Evolutionary conservation across 2,888 invertebrate genomes (phyloP).

Genomic region (Hyposoter dolosus): DNA sequence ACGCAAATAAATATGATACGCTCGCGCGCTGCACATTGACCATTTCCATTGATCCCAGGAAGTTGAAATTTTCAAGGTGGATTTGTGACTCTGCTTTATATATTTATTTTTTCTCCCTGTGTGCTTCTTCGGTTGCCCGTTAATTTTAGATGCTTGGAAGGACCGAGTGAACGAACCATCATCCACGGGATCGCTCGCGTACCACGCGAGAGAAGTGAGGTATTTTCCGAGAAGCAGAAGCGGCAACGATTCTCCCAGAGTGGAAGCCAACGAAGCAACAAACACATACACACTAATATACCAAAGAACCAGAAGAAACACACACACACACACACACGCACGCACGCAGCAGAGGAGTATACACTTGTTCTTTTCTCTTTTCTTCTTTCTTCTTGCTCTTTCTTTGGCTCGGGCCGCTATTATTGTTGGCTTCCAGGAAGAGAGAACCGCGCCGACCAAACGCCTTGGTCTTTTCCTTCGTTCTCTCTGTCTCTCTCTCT

Average conservation of each 20-base stretch:
- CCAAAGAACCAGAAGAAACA: not conserved
- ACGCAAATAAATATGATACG: conserved; percentile 7
- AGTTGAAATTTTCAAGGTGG: conserved; percentile 62
- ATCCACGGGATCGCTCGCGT: conserved; percentile 34
- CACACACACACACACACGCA: conserved; percentile 7
- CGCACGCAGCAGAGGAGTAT: conserved; percentile 1
- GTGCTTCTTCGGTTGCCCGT: conserved; percentile 32
- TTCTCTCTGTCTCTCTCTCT: conserved; percentile 67
- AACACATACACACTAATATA: conserved; percentile 10
- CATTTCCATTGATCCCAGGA: conserved; percentile 41
- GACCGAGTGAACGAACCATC: conserved; percentile 57
- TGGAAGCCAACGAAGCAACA: conserved; percentile 70
- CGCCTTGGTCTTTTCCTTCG: conserved; percentile 76
- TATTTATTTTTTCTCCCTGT: not conserved
- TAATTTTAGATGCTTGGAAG: conserved; percentile 66
- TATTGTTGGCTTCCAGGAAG: conserved; percentile 81
- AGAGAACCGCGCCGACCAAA: conserved; percentile 76
- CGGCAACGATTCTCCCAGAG: conserved; percentile 73
- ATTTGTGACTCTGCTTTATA: not conserved
- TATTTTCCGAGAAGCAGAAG: conserved; percentile 80
- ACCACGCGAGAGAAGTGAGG: conserved; percentile 69
- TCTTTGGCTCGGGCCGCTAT: conserved; percentile 75
- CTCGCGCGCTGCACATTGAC: not conserved
- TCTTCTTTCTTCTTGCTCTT: conserved; percentile 63
- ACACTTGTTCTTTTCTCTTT: conserved; percentile 53